Conservation (phyloP, 2,113 vertebrate genomes). For the Rana temporaria region DNA sequence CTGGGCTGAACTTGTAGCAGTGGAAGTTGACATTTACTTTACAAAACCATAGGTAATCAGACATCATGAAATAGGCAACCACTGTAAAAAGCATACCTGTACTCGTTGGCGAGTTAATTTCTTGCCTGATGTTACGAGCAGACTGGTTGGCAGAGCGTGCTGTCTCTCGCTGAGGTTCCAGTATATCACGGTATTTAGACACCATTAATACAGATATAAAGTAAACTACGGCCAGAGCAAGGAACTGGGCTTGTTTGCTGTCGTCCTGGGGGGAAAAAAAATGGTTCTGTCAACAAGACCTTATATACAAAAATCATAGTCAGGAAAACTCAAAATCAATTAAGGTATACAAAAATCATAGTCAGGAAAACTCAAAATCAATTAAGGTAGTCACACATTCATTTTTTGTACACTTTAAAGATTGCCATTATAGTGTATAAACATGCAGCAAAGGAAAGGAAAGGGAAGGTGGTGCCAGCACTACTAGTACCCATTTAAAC, state of each 20-base stretch:
- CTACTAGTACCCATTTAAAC: no score
- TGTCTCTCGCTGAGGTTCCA: constrained; percentile 96
- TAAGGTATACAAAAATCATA: background rate
- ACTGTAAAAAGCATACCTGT: constrained; percentile 81
- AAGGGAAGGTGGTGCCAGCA: background rate
- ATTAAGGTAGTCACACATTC: background rate
- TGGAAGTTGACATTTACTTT: no score
- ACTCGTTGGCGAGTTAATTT: constrained; percentile 98
- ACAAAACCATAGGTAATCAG: no score
- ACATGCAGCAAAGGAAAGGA: background rate
- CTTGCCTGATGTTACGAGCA: constrained; percentile 93
- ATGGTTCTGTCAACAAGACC: background rate
- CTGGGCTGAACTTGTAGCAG: no score
- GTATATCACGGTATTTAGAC: constrained; percentile 97
- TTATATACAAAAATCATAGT: background rate
- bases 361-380: background rate
- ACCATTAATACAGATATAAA: constrained; percentile 99
- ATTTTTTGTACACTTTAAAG: no score
- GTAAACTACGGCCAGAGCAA: constrained; percentile 96
- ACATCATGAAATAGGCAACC: no score
- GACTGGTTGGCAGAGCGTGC: constrained; percentile 90
- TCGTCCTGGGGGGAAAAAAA: constrained; percentile 82
- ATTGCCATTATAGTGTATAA: no score
- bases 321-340: no score
- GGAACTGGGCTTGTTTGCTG: constrained; percentile 97